Conservation (phyloP, 2,888 invertebrate genomes). For the Amblyjoppa proteus region DNA sequence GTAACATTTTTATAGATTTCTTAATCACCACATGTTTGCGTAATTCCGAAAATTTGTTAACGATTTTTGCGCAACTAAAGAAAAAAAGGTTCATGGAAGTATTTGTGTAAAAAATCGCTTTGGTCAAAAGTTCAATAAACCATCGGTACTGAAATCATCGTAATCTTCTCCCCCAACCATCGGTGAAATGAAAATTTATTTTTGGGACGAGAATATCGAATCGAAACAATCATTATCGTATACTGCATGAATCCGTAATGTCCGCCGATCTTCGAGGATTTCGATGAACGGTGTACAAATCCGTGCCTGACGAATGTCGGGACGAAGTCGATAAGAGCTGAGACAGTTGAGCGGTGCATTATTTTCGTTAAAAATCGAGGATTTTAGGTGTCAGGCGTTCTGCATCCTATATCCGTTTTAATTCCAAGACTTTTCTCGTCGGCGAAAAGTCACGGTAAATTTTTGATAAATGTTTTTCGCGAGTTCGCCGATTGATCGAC, state of each 20-base stretch:
- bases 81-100: not conserved
- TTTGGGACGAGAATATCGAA: not conserved
- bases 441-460: conserved; percentile 23
- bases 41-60: no score
- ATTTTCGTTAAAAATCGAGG: not conserved
- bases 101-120: not conserved
- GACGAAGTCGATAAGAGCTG: not conserved
- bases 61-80: no score
- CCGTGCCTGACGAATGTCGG: not conserved
- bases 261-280: not conserved
- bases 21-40: no score
- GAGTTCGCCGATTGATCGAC: conserved; percentile 52
- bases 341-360: not conserved
- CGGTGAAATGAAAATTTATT: not conserved
- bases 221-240: not conserved
- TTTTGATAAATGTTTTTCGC: conserved; percentile 52
- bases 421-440: conserved; percentile 8
- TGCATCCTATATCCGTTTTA: not conserved
- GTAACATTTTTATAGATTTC: no score
- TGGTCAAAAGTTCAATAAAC: not conserved
- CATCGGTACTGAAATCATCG: not conserved
- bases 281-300: not conserved
- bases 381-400: not conserved
- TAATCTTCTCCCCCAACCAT: not conserved
- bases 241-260: not conserved